Conservation (phyloP, 2,888 invertebrate species). For the Orchesella flavescens region DNA sequence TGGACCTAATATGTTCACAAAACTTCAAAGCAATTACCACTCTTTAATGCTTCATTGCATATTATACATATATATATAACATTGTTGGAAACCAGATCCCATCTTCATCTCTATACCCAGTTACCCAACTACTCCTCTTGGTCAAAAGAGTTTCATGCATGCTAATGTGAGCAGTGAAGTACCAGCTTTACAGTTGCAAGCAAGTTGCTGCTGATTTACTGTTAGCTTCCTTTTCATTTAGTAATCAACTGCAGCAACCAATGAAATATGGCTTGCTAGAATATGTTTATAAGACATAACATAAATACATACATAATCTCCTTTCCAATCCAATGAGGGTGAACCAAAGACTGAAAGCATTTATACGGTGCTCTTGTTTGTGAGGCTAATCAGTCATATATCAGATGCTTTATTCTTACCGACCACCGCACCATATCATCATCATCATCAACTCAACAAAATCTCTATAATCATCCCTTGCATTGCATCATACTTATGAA, state of each 20-base stretch:
- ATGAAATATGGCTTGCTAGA: constrained; percentile 33
- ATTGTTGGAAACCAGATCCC: constrained; percentile 10
- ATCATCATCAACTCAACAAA: neutral
- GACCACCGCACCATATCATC: neutral
- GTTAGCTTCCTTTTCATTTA: constrained; percentile 45
- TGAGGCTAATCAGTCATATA: constrained; percentile 36
- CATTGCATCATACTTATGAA: too few relatives aligned
- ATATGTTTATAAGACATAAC: too few relatives aligned
- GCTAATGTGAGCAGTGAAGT: neutral
- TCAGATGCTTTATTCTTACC: neutral
- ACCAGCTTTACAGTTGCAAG: constrained; percentile 16
- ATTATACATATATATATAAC: too few relatives aligned
- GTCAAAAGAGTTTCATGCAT: neutral
- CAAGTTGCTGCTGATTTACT: constrained; percentile 36
- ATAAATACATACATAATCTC: too few relatives aligned
- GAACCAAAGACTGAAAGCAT: constrained; percentile 13
- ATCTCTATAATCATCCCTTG: neutral
- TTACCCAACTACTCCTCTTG: neutral
- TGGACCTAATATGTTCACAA: neutral
- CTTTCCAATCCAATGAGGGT: neutral
- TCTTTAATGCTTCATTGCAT: constrained; percentile 18
- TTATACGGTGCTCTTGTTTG: constrained; percentile 26
- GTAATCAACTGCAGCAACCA: constrained; percentile 27
- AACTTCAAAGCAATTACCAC: constrained; percentile 41
- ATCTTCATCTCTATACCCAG: neutral